These are phyloP conservation scores for Laterallus jamaicensis DNA, from an alignment of 2,113 vertebrate genomes.

Conservation along the genomic window DNA sequence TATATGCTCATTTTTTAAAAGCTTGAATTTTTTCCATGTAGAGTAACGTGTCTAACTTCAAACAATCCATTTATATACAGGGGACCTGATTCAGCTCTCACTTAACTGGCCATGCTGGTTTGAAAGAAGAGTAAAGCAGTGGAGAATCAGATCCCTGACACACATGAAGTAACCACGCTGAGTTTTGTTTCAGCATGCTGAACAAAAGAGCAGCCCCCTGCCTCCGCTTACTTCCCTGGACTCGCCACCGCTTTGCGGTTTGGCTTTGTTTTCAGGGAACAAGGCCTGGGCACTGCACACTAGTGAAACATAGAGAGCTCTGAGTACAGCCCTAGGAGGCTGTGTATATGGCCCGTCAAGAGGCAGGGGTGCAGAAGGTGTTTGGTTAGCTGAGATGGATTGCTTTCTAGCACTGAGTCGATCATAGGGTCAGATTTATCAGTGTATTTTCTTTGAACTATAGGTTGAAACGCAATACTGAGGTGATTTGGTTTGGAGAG, in stretches of 20 bases:
- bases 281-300: background rate
- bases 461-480: background rate
- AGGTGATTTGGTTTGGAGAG: background rate
- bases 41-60: constrained; percentile 57
- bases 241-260: background rate
- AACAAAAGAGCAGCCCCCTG: background rate
- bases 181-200: rapidly evolving
- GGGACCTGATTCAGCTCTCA: background rate
- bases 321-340: rapidly evolving
- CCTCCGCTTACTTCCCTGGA: rapidly evolving
- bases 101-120: background rate
- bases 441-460: background rate
- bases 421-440: background rate
- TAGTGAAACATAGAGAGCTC: rapidly evolving
- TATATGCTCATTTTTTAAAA: constrained; percentile 60
- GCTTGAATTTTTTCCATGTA: constrained; percentile 73
- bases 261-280: background rate
- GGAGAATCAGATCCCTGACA: background rate
- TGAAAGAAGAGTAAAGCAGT: background rate
- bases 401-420: rapidly evolving
- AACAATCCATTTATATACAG: constrained; percentile 34
- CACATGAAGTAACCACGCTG: rapidly evolving
- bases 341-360: rapidly evolving
- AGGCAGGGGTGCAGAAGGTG: background rate
- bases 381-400: background rate